These are phyloP conservation scores for Oncorhynchus nerka DNA, from an alignment of 2,113 vertebrate genomes.

Conservation along the genomic window DNA sequence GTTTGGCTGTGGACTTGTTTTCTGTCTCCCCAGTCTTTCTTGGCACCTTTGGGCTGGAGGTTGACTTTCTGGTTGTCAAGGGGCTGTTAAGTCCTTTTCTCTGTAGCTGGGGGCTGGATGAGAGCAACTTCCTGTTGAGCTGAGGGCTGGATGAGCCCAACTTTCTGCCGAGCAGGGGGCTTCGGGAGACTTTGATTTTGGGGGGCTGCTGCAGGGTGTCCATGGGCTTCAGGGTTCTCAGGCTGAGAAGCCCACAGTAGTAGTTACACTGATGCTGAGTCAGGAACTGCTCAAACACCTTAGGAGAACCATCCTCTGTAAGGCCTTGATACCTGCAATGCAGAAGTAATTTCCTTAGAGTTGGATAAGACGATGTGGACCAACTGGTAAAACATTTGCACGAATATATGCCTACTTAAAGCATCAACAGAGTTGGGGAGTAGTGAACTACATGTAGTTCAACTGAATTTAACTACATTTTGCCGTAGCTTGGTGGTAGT, in stretches of 20 bases:
- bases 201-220: constrained; percentile 73
- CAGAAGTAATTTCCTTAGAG: not conserved
- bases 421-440: no score
- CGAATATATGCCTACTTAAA: not conserved
- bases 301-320: constrained; percentile 81
- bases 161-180: constrained; percentile 84
- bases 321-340: constrained; percentile 90
- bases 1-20: constrained; percentile 56
- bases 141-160: constrained; percentile 79
- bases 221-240: constrained; percentile 75
- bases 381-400: not conserved
- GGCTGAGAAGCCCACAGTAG: constrained; percentile 86
- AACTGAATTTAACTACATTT: no score
- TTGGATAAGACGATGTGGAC: not conserved
- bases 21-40: constrained; percentile 75
- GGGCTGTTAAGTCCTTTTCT: constrained; percentile 84
- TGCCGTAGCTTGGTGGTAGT: no score
- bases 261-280: constrained; percentile 84
- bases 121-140: constrained; percentile 75
- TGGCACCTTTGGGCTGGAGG: constrained; percentile 68
- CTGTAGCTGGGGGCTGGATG: constrained; percentile 85
- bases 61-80: constrained; percentile 62
- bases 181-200: constrained; percentile 86
- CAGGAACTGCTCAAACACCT: constrained; percentile 85
- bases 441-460: no score